phyloP scores from a whole-genome alignment of 1,140 invertebrate genomes.

The Drosophila murphyi region DNA sequence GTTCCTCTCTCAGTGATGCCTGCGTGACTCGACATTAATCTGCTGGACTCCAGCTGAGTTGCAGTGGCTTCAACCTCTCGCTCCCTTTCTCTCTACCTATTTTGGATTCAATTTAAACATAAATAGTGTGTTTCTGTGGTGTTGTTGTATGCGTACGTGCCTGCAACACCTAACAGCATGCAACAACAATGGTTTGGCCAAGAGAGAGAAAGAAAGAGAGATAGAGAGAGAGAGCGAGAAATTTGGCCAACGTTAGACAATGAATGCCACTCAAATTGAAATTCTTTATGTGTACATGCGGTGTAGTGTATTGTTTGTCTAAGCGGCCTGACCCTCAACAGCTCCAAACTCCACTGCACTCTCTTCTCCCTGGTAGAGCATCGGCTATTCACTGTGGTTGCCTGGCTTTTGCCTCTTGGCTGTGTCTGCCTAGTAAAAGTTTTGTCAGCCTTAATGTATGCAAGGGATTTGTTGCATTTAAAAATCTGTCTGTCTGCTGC shows the following conservation, averaged over 20 bases:
- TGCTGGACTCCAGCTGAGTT: conserved; percentile 44
- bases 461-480: conserved; percentile 61
- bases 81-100: not conserved
- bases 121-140: conserved; percentile 43
- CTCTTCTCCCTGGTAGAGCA: conserved; percentile 8
- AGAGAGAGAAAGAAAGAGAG: not conserved
- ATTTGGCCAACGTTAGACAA: conserved; percentile 33
- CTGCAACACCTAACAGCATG: conserved; percentile 74
- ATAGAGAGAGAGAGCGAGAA: not conserved
- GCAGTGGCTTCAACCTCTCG: conserved; percentile 9
- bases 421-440: conserved; percentile 35
- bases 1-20: conserved; percentile 8
- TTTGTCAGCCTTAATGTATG: conserved; percentile 63
- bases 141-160: conserved; percentile 64
- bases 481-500: conserved; percentile 27
- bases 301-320: conserved; percentile 56
- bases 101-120: conserved; percentile 43
- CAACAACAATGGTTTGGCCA: conserved; percentile 49
- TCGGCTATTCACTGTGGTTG: not conserved
- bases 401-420: not conserved
- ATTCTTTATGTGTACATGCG: conserved; percentile 59
- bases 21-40: conserved; percentile 61
- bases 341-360: not conserved
- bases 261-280: conserved; percentile 69
- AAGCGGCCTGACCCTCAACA: conserved; percentile 34